phyloP scores from a whole-genome alignment of 2,888 invertebrate genomes.

The Prosapia bicincta region DNA sequence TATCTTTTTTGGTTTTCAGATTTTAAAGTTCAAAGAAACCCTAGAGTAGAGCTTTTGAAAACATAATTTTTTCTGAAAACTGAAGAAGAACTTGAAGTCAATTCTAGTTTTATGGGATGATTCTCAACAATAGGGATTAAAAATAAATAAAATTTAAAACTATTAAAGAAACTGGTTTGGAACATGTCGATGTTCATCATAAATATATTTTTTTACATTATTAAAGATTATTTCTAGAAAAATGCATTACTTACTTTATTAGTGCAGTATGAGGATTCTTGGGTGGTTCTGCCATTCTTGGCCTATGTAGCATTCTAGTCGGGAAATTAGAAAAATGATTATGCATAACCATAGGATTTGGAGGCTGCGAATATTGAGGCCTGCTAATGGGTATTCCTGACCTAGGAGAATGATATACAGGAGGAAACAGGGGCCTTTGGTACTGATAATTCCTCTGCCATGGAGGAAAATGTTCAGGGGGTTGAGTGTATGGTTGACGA shows the following conservation, averaged over 20 bases:
- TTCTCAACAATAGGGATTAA: no score
- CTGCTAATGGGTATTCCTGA: not conserved
- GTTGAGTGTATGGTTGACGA: not conserved
- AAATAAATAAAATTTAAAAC: no score
- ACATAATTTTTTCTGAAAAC: no score
- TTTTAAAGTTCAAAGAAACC: no score
- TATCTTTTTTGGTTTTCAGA: no score
- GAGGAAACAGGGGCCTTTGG: not conserved
- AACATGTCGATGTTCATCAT: no score
- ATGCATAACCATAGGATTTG: not conserved
- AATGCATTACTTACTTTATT: slow-evolving; percentile 21
- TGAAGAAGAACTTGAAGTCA: no score
- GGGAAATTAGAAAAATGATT: slow-evolving; percentile 14
- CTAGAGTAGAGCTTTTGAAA: no score
- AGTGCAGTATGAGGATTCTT: slow-evolving; percentile 13
- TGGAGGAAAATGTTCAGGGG: not conserved
- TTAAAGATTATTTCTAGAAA: not conserved
- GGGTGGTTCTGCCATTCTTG: not conserved
- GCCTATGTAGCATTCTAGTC: not conserved
- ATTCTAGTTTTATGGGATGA: no score
- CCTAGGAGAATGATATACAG: not conserved
- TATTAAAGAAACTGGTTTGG: no score
- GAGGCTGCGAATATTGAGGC: slow-evolving; percentile 11
- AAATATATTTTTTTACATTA: no score
- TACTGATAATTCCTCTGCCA: not conserved